Conservation (phyloP, 2,797 vertebrate genomes). For the Sebastes goodei region DNA sequence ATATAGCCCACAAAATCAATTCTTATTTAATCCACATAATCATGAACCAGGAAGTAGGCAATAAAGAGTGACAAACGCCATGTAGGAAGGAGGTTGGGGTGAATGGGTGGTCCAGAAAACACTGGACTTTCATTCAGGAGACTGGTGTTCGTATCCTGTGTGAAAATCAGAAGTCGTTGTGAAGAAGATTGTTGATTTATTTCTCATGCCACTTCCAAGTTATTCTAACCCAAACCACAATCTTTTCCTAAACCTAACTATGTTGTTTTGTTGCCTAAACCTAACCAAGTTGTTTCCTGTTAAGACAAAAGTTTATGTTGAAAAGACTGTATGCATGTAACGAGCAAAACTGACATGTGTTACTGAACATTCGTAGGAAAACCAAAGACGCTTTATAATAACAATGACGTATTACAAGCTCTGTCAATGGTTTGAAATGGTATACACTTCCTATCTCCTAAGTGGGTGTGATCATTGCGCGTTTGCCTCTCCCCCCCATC, state of each 20-base stretch:
- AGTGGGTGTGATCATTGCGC: rapidly evolving
- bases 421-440: too few species aligned
- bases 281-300: not conserved
- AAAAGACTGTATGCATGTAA: not conserved
- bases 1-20: not conserved
- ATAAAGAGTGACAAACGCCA: rapidly evolving
- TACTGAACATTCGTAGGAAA: too few species aligned
- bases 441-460: too few species aligned
- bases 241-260: not conserved
- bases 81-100: too few species aligned
- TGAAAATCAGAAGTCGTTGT: too few species aligned
- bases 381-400: too few species aligned
- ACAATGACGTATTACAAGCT: too few species aligned
- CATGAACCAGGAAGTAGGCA: not conserved
- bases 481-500: too few species aligned
- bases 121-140: rapidly evolving
- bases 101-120: too few species aligned
- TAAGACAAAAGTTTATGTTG: not conserved
- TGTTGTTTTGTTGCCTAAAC: not conserved
- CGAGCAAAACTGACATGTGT: not conserved
- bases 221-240: not conserved
- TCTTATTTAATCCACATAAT: rapidly evolving
- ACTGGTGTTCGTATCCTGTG: too few species aligned
- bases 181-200: too few species aligned
- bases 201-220: rapidly evolving